phyloP scores from a whole-genome alignment of 2,888 invertebrate species.

The Napeogenes inachia region DNA sequence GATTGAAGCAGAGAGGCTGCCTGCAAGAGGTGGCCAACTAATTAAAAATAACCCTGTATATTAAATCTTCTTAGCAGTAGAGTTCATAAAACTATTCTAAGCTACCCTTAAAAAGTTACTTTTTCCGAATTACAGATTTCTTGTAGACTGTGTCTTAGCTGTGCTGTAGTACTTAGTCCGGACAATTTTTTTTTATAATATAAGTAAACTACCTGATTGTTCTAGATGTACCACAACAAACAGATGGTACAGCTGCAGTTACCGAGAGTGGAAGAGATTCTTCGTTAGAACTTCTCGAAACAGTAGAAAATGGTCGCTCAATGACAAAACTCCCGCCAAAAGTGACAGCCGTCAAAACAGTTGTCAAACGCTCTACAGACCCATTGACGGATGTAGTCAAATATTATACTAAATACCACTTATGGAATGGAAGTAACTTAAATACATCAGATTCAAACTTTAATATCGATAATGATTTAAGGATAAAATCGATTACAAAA shows the following conservation, averaged over 20 bases:
- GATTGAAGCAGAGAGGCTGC: no score
- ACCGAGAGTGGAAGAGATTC: constrained; percentile 7
- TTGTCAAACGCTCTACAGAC: constrained; percentile 44
- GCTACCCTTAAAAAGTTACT: no score
- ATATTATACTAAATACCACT: constrained; percentile 58
- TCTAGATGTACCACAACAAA: constrained; percentile 6
- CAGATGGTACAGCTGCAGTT: constrained; percentile 1
- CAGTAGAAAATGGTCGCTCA: constrained; percentile 28
- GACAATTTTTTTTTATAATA: no score
- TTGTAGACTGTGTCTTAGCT: no score
- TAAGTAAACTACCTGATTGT: not conserved
- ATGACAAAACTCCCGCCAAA: constrained; percentile 28
- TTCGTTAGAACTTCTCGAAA: constrained; percentile 27
- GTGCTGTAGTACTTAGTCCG: no score
- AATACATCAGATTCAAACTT: constrained; percentile 26
- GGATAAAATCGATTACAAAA: constrained; percentile 20
- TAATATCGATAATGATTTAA: constrained; percentile 43
- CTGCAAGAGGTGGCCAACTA: no score
- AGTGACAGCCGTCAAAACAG: constrained; percentile 32
- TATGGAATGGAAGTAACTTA: constrained; percentile 45
- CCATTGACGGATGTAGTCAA: constrained; percentile 46
- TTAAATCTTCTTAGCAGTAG: no score
- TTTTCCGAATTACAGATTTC: no score
- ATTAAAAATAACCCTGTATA: no score
- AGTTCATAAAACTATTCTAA: no score